These are phyloP conservation scores for Nautilus pompilius DNA, from an alignment of 1,140 invertebrate genomes.

Conservation along the genomic window DNA sequence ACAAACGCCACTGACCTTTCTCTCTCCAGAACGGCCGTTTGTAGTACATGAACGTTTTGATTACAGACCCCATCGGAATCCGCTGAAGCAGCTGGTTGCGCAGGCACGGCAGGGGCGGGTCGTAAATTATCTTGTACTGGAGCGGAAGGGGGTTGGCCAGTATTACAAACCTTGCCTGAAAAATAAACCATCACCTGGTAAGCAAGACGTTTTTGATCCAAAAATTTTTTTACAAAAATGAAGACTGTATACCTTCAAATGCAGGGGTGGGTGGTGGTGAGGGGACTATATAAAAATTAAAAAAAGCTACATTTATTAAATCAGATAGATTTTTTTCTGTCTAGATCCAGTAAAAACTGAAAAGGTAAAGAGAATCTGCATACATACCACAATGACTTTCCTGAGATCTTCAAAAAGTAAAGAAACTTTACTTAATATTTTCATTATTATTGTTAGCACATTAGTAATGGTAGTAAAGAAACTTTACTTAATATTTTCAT, in stretches of 20 bases:
- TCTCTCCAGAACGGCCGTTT: slow-evolving; percentile 49
- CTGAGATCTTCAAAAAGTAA: too few relatives aligned
- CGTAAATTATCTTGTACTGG: slow-evolving; percentile 52
- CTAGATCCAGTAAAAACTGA: background rate
- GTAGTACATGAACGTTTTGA: slow-evolving; percentile 54
- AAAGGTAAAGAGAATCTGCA: background rate
- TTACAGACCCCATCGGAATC: slow-evolving; percentile 52
- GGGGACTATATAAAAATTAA: background rate
- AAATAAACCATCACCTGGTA: too few relatives aligned
- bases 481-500: too few relatives aligned
- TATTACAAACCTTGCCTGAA: slow-evolving; percentile 47
- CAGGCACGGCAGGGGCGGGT: slow-evolving; percentile 41
- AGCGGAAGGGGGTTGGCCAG: slow-evolving; percentile 45
- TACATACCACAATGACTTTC: too few relatives aligned
- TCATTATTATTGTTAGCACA: too few relatives aligned
- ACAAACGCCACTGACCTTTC: slow-evolving; percentile 30
- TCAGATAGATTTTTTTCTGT: too few relatives aligned
- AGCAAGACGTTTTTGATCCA: too few relatives aligned
- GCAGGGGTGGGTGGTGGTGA: background rate
- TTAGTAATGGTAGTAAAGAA: too few relatives aligned
- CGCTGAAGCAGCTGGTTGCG: slow-evolving; percentile 51
- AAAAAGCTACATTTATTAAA: background rate
- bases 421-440: too few relatives aligned
- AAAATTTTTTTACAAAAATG: too few relatives aligned
- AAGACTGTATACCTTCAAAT: background rate